Percentiles rank a stretch among this genome's conserved stretches.
Conservation (phyloP, 2,113 vertebrate species). For the Myanophis thanlyinensis region DNA sequence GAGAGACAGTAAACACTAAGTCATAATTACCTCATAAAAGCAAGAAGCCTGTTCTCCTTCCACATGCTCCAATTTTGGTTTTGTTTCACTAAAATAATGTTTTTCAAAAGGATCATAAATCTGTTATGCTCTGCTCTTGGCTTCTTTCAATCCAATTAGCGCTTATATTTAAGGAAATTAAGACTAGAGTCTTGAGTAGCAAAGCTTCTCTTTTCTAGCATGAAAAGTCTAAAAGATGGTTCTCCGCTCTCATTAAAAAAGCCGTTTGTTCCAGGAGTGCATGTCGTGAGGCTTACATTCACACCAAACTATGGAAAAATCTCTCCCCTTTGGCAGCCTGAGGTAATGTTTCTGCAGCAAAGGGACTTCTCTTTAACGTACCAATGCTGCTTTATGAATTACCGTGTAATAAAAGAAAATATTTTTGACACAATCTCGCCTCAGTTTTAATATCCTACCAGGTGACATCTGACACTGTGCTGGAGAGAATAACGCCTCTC, state of each 20-base stretch:
- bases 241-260: slow-evolving; percentile 54
- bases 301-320: slow-evolving; percentile 59
- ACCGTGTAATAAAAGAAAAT: slow-evolving; percentile 61
- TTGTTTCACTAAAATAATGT: slow-evolving; percentile 48
- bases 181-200: slow-evolving; percentile 49
- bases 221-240: slow-evolving; percentile 36
- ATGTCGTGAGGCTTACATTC: slow-evolving; percentile 53
- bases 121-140: slow-evolving; percentile 58
- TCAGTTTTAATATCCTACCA: slow-evolving; percentile 64
- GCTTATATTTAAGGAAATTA: slow-evolving; percentile 61
- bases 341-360: slow-evolving; percentile 59
- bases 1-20: slow-evolving; percentile 70
- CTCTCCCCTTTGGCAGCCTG: slow-evolving; percentile 57
- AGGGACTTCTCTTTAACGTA: slow-evolving; percentile 55
- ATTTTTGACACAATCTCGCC: slow-evolving; percentile 57
- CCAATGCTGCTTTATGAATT: slow-evolving; percentile 38
- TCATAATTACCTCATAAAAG: slow-evolving; percentile 73
- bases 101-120: slow-evolving; percentile 61
- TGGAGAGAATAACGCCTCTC: slow-evolving; percentile 57
- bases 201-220: slow-evolving; percentile 55
- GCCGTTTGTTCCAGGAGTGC: slow-evolving; percentile 60
- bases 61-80: slow-evolving; percentile 54
- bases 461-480: slow-evolving; percentile 54
- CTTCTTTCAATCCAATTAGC: slow-evolving; percentile 75
- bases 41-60: slow-evolving; percentile 51